Base-by-base conservation (phyloP, 2,888 invertebrate genomes). In the Thymelicus lineola region DNA sequence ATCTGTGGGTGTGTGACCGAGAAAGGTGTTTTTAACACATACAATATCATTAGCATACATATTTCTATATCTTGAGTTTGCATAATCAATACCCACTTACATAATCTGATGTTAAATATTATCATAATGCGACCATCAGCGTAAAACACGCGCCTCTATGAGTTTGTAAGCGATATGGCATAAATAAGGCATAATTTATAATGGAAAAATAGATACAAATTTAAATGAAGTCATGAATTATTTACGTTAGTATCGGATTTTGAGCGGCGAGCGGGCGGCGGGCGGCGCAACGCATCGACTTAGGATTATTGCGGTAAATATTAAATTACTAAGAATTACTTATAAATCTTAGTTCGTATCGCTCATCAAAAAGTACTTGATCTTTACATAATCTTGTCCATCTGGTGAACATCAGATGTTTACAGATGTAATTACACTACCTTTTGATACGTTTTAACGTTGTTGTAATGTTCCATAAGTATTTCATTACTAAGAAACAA, bases 201-300 rank as follows among this genome's bases (percentile, higher is more conserved):
- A 72, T 70, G 74, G 75, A 74, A 75, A 78, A 78, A 82, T 79
- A 77, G 76, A 75, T 76, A 80, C 77, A 76, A 75, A 75, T 77
- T 78, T 73, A 75, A 78, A 80, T 76, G 73, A 71, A 72, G 73
- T 72, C 74, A 77, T 81, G 76, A 78, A 79, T 78, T 78, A 79
- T 79, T 78, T 74, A 79, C 73, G 66, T 58, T 61, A 58, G 55
- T 64, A 71, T 63, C 73, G 28, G 53, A 72, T 71, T 71, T 65
- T 46, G 73, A 70, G 53, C 66, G 65, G 58, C 66, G 71, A 72
- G 70, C 71, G 71, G 61, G 67, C 73, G 78, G 64, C 70, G 61
- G 66, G 75, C 72, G 66, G 53, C 9, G 20, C 42, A 12, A 12
- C 20, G 20, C n/a, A 71, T 80, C 75, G 77, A 77, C 75, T 72